A percentile compares a stretch with the other conserved stretches of the same genome.
phyloP scores from a whole-genome alignment of 2,113 vertebrate species.

The Callospermophilus lateralis region DNA sequence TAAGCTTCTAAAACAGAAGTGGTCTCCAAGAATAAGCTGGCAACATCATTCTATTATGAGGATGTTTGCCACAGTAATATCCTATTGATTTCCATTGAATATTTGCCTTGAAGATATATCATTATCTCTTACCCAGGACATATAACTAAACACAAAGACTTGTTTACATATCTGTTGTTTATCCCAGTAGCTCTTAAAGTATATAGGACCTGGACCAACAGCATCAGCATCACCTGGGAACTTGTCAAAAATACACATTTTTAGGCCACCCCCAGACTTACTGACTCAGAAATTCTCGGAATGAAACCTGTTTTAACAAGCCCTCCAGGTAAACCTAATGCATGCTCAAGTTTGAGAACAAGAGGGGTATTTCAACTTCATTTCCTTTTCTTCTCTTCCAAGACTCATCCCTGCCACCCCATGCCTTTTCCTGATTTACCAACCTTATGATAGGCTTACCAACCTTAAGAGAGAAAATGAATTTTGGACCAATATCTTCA shows the following conservation, averaged over 20 bases:
- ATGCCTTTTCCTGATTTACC: neutral
- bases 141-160: neutral
- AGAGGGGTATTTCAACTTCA: neutral
- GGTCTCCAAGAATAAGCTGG: neutral
- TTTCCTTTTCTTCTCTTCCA: neutral
- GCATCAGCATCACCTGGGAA: neutral
- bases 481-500: constrained; percentile 94
- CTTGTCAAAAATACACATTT: neutral
- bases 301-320: neutral
- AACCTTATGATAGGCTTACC: constrained; percentile 62
- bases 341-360: neutral
- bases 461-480: constrained; percentile 94
- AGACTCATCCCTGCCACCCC: neutral
- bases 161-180: neutral
- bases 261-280: neutral
- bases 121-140: neutral
- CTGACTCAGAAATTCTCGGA: neutral
- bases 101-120: neutral
- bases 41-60: neutral
- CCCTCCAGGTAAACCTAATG: neutral
- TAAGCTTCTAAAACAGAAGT: neutral
- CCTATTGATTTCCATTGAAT: neutral
- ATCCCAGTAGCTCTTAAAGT: neutral
- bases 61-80: neutral
- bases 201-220: neutral